Evolutionary conservation across 2,113 vertebrate genomes (phyloP).

Genomic region (Pseudopodoces humilis): DNA sequence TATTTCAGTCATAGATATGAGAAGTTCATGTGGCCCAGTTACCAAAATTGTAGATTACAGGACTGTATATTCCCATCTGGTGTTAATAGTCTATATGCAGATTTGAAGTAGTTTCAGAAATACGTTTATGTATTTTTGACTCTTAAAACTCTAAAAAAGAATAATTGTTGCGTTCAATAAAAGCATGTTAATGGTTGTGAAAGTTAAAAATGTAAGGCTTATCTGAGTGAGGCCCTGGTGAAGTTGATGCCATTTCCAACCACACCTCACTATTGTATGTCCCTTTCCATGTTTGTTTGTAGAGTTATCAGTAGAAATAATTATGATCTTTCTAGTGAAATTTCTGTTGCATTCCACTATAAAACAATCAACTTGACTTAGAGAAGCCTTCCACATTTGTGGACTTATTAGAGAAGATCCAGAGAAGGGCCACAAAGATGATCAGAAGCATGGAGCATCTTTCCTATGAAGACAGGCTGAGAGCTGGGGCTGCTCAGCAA

Average conservation of each 20-base stretch:
- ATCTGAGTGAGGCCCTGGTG: background rate
- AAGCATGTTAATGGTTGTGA: background rate
- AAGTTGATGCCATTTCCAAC: background rate
- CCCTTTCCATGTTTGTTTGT: background rate
- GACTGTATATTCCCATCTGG: background rate
- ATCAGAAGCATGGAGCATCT: background rate
- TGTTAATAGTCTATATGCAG: background rate
- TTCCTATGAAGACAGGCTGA: background rate
- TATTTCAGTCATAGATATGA: background rate
- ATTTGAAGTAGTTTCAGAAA: background rate
- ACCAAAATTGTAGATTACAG: background rate
- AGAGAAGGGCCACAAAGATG: background rate
- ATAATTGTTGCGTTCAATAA: background rate
- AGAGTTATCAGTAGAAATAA: background rate
- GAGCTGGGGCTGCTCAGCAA: background rate
- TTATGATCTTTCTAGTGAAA: background rate
- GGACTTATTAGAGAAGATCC: background rate
- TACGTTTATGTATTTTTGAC: background rate
- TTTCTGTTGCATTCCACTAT: background rate
- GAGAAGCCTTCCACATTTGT: background rate
- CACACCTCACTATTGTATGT: background rate
- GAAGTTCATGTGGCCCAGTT: background rate
- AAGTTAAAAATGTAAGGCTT: background rate
- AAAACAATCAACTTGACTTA: background rate
- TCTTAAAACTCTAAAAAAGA: background rate